phyloP scores from a whole-genome alignment of 2,797 vertebrate genomes.

The Erethizon dorsatum region DNA sequence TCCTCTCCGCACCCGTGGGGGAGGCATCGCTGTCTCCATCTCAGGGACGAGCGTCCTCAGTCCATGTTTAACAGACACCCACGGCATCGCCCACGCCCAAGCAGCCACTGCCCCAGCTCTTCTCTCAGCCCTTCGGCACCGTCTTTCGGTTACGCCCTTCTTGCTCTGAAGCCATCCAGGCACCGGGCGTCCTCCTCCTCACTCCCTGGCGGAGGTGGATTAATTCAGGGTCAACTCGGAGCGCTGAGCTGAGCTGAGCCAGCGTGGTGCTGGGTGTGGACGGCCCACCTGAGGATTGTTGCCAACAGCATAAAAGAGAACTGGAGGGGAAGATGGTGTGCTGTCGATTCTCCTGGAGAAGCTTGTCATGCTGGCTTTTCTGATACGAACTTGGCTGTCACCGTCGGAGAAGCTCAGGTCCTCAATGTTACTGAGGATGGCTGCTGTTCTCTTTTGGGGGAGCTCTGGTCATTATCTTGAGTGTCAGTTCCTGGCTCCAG shows the following conservation, averaged over 20 bases:
- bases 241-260: neutral
- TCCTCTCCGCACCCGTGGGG: rapidly evolving
- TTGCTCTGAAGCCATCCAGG: too few species aligned
- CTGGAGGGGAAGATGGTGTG: neutral
- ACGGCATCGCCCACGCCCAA: too few species aligned
- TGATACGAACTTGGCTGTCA: neutral
- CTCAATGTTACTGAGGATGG: neutral
- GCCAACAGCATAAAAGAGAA: neutral
- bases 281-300: neutral
- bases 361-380: neutral
- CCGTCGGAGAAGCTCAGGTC: neutral
- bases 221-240: neutral
- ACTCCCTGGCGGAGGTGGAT: neutral
- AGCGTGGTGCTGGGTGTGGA: neutral
- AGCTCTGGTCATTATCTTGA: neutral
- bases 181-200: neutral
- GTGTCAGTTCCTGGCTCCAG: neutral
- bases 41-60: neutral
- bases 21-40: rapidly evolving
- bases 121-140: neutral
- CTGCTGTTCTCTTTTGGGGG: neutral
- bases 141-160: neutral
- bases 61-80: too few species aligned
- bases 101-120: neutral
- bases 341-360: neutral